Percentiles rank a stretch among this genome's conserved stretches.
phyloP scores from a whole-genome alignment of 2,797 vertebrate genomes.

The Chelonia mydas region DNA sequence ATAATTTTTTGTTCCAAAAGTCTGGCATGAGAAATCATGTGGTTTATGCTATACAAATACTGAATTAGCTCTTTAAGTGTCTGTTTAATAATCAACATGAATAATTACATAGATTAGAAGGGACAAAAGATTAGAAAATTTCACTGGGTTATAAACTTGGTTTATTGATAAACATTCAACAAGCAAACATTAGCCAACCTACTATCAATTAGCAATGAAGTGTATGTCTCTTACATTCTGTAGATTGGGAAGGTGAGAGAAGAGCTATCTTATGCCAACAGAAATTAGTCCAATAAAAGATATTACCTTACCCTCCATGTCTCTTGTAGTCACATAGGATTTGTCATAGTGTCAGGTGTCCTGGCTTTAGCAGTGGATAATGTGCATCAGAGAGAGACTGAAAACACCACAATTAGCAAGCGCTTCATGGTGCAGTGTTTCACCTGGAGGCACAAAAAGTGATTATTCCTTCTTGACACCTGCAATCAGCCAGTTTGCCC shows the following conservation, averaged over 20 bases:
- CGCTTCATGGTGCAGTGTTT: too few relatives aligned
- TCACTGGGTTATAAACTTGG: not conserved
- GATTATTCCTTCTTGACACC: not conserved
- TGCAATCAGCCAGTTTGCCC: not conserved
- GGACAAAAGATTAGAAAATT: not conserved
- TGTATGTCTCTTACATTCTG: accelerated
- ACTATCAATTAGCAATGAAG: not conserved
- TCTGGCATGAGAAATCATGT: not conserved
- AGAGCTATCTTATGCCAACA: not conserved
- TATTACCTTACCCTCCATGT: not conserved
- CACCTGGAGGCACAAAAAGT: not conserved
- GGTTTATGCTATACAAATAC: not conserved
- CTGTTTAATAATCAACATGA: not conserved
- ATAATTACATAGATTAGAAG: not conserved
- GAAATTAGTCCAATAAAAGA: not conserved
- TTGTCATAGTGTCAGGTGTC: not conserved
- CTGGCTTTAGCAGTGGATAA: not conserved
- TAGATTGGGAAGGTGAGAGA: not conserved
- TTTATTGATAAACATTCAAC: not conserved
- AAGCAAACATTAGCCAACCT: not conserved
- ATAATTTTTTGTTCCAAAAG: not conserved
- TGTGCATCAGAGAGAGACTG: not conserved
- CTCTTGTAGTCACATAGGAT: not conserved
- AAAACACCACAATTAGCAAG: too few relatives aligned
- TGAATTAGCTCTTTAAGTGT: not conserved